These are phyloP conservation scores for Phrynosoma platyrhinos DNA, from an alignment of 2,113 vertebrate genomes.

Conservation along the genomic window DNA sequence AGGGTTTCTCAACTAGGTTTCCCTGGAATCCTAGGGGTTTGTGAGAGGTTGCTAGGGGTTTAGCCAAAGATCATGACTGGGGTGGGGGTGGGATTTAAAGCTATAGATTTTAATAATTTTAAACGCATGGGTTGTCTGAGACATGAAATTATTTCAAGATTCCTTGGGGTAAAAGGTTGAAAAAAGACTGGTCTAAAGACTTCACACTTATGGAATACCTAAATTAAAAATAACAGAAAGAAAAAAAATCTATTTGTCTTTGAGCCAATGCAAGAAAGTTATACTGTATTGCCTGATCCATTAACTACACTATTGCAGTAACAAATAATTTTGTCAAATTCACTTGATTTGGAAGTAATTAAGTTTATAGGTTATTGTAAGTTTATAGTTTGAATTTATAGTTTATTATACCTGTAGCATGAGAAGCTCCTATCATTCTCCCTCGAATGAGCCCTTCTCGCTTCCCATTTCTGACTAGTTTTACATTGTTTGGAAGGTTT, in stretches of 20 bases:
- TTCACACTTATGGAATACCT: neutral
- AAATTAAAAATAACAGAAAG: neutral
- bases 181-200: too few relatives aligned
- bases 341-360: neutral
- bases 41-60: too few relatives aligned
- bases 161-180: too few relatives aligned
- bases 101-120: too few relatives aligned
- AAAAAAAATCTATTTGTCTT: neutral
- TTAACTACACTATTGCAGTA: conserved; percentile 10
- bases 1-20: too few relatives aligned
- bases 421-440: conserved; percentile 94
- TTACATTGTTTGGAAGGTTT: conserved; percentile 83
- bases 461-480: conserved; percentile 88
- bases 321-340: neutral
- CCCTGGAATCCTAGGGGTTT: too few relatives aligned
- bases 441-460: conserved; percentile 95
- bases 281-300: neutral
- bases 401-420: conserved; percentile 84
- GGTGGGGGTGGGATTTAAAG: too few relatives aligned
- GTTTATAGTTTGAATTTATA: neutral
- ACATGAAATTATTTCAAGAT: too few relatives aligned
- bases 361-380: neutral
- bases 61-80: too few relatives aligned
- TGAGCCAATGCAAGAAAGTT: neutral
- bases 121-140: too few relatives aligned